Conservation (phyloP, 2,113 vertebrate genomes). For the Carassius auratus region DNA sequence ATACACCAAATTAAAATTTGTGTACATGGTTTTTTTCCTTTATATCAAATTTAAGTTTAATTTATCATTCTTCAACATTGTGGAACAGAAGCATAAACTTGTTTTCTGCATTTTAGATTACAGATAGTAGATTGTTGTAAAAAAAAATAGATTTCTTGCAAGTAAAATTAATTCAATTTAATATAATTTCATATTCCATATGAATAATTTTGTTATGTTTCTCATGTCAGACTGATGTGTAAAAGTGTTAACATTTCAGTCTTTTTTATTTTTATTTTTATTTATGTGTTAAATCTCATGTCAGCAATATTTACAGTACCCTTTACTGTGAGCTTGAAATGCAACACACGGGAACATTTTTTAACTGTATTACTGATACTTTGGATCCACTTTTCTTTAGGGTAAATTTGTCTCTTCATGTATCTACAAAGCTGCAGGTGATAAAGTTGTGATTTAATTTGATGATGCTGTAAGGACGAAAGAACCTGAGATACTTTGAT, state of each 20-base stretch:
- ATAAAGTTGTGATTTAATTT: no score
- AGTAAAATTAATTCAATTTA: not conserved
- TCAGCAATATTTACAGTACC: not conserved
- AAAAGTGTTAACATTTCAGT: not conserved
- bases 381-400: no score
- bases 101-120: not conserved
- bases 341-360: not conserved
- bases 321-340: no score
- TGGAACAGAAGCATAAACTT: not conserved
- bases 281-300: not conserved
- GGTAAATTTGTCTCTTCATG: no score
- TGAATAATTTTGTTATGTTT: not conserved
- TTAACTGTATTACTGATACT: no score
- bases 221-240: not conserved
- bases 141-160: not conserved
- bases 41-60: not conserved
- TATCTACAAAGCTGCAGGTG: no score
- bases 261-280: no score
- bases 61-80: not conserved
- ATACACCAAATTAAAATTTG: not conserved
- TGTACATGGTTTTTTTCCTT: not conserved
- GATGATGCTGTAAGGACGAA: no score
- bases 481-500: no score
- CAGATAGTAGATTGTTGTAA: not conserved
- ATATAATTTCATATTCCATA: not conserved